Conservation (phyloP, 2,113 vertebrate species). For the Apeltes quadracus region DNA sequence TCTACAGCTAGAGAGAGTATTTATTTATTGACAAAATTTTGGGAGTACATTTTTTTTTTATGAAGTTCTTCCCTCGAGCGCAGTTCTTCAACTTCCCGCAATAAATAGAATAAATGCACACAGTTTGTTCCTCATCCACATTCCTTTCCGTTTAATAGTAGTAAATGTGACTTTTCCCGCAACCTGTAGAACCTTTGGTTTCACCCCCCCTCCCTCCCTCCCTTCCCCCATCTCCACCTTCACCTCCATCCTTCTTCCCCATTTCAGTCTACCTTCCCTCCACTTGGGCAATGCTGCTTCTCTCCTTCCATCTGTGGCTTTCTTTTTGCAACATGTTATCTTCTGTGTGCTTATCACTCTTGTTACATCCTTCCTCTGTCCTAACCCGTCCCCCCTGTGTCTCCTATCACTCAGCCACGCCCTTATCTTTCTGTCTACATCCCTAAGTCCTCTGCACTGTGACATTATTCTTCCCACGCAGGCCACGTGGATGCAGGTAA, state of each 20-base stretch:
- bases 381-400: neutral
- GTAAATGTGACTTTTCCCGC: slow-evolving; percentile 53
- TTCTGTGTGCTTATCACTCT: slow-evolving; percentile 42
- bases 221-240: no score
- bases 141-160: neutral
- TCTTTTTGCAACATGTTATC: slow-evolving; percentile 28
- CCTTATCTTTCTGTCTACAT: neutral
- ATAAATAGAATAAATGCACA: neutral
- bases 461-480: slow-evolving; percentile 50
- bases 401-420: neutral
- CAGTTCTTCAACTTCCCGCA: neutral
- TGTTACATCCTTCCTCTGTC: slow-evolving; percentile 27
- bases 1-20: neutral
- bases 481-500: slow-evolving; percentile 99
- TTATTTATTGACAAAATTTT: no score
- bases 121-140: neutral
- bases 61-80: neutral
- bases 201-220: slow-evolving; percentile 2
- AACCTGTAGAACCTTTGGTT: slow-evolving; percentile 59
- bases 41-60: no score
- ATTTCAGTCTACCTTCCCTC: slow-evolving; percentile 26
- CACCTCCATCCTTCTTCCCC: slow-evolving; percentile 57
- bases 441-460: neutral
- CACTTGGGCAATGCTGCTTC: slow-evolving; percentile 46
- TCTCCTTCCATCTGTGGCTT: slow-evolving; percentile 42